A percentile compares a stretch with the other conserved stretches of the same genome.
Conservation (phyloP, 2,888 invertebrate species). For the Aphrophora alni region DNA sequence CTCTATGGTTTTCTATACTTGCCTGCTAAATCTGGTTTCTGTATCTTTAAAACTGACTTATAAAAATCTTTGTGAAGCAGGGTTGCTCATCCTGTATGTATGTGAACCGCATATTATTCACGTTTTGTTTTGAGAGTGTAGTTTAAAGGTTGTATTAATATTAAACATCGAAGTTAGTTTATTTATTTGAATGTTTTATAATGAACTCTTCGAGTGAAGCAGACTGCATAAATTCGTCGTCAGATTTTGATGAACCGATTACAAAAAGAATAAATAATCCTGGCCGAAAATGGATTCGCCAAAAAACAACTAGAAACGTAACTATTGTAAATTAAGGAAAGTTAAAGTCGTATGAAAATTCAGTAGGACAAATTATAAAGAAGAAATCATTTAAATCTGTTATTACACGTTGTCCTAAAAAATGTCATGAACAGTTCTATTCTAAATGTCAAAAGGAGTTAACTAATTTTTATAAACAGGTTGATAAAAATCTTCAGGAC, state of each 20-base stretch:
- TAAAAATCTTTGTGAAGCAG: background rate
- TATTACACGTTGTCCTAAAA: too few relatives aligned
- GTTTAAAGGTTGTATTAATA: too few relatives aligned
- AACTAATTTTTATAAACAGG: background rate
- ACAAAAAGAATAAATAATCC: background rate
- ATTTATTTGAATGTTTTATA: background rate
- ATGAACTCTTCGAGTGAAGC: constrained; percentile 4
- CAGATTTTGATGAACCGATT: constrained; percentile 9
- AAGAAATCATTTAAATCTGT: too few relatives aligned
- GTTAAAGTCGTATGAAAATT: background rate
- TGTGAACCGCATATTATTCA: background rate
- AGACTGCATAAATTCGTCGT: background rate
- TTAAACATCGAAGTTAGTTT: too few relatives aligned
- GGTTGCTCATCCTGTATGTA: background rate
- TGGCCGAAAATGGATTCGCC: constrained; percentile 4
- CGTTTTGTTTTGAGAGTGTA: too few relatives aligned
- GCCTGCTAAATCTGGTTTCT: background rate
- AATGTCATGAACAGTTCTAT: too few relatives aligned
- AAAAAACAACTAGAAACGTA: background rate
- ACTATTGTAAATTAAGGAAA: background rate
- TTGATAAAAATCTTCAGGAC: background rate
- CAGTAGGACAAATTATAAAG: background rate
- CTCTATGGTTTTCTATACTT: background rate
- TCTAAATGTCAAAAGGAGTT: background rate
- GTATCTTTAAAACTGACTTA: constrained; percentile 12